Base-by-base conservation (phyloP, 2,113 vertebrate genomes). In the Hemicordylus capensis region DNA sequence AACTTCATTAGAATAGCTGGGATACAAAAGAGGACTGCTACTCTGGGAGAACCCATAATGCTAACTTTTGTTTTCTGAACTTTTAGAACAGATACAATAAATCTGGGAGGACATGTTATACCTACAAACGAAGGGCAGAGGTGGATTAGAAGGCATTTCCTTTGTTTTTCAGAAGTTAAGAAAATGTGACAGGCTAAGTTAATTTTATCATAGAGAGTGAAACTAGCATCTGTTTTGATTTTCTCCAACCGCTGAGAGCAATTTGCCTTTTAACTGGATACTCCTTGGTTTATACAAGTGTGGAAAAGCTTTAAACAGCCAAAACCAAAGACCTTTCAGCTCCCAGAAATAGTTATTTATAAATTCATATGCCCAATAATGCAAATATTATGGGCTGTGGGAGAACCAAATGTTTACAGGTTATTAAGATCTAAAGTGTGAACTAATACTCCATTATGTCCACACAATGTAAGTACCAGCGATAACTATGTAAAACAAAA, bases 251-350 rank as follows among this genome's bases (percentile, higher is more conserved):
- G 61, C 42, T n/a, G 61, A 80, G 61, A 64, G 44, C 63, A 48
- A 22, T 64, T 66, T 66, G 77, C 61, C 77, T 80, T 80, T 80
- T n/a, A 80, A 80, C 77, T 80, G 61, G 77, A 80, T 80, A 64
- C 61, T 64, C 59, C 61, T 80, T 80, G 42, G 28, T 80, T 80
- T 80, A 80, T 80, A 80, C 42, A 80, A 80, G 59, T 66, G 42
- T 66, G 77, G 77, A 80, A 80, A 80, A 80, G 42, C 42, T 80
- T 80, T 64, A 80, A 80, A 80, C 59, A 66, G 44, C 77, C 77
- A 80, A 80, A 64, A 80, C 19, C 59, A 64, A 80, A 48, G 59
- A 31, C 44, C 59, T 66, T 64, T 58, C 59, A 46, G 42, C 28
- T 80, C 28, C 17, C 39, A 80, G 61, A 80, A 69, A 64, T 1